Conservation (phyloP, 1,140 invertebrate species). For the Pseudomyrmex sp. region DNA sequence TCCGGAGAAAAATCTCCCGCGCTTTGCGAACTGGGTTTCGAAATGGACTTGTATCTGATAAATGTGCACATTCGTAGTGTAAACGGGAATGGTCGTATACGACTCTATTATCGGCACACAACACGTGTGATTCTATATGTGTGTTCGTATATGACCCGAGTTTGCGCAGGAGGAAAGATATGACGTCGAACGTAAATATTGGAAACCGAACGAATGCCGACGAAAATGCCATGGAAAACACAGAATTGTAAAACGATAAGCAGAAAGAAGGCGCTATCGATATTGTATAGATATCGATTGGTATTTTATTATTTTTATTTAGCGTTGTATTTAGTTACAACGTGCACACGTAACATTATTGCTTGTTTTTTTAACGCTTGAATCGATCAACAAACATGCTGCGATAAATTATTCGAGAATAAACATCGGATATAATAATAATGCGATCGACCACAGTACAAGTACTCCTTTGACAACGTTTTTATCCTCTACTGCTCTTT, state of each 20-base stretch:
- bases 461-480: not conserved
- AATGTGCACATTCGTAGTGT: slow-evolving; percentile 49
- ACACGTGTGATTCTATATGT: not conserved
- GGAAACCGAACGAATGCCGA: slow-evolving; percentile 14
- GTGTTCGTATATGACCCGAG: slow-evolving; percentile 16
- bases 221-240: not conserved
- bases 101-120: slow-evolving; percentile 43
- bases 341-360: not conserved
- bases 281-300: not conserved
- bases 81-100: slow-evolving; percentile 49
- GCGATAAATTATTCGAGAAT: slow-evolving; percentile 64
- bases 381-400: slow-evolving; percentile 17
- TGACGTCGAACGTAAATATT: slow-evolving; percentile 35
- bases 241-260: slow-evolving; percentile 20
- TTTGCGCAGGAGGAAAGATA: slow-evolving; percentile 7
- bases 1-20: slow-evolving; percentile 37
- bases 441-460: slow-evolving; percentile 10
- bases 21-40: slow-evolving; percentile 45
- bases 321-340: not conserved
- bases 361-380: slow-evolving; percentile 14
- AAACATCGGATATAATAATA: slow-evolving; percentile 52
- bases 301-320: not conserved
- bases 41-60: slow-evolving; percentile 59
- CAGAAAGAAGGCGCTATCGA: not conserved
- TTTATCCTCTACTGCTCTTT: not conserved